Base-by-base conservation (phyloP, 1,140 invertebrate genomes). In the Halotydeus destructor region DNA sequence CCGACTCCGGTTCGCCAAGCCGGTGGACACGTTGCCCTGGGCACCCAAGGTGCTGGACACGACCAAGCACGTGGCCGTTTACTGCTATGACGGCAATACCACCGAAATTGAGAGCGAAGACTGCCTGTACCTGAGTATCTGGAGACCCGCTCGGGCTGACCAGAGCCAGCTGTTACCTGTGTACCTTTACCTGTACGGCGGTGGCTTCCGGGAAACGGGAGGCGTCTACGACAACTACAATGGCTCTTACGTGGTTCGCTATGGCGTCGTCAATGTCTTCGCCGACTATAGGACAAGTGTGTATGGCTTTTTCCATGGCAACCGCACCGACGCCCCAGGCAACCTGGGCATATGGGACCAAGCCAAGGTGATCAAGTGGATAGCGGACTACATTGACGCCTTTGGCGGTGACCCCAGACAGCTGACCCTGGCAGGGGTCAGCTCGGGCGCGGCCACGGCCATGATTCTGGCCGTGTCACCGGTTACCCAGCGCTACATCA, bases 301-400 rank as follows among this genome's bases (percentile, higher is more conserved):
- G 70, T 74, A 93, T 49, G 86, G 88, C n/a, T 96, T 89, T 60
- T 74, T 93, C 3, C 55, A 63, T 38, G 43, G 52, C 18, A 59
- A 55, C 14, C 47, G 41, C 6, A 48, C 50, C 33, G 43, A 50
- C 16, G 9, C 31, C 5, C 18, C 16, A 2, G 47, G 80, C 14
- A 93, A 94, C 67, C 86, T 88, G 57, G 88, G 84, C 0, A 67
- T 93, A 18, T 80, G 91, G 76, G 88, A 94, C 59, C 82, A 89
- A 60, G 82, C 88, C 51, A 83, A 83, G 1, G 82, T 82, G 0
- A 61, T 88, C 25, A 80, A 86, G 52, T 88, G 83, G 83, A 72
- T 93, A 32, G 78, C 88, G 55, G 80, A 89, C 57, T 91, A 93
- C 57, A 83, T 93, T 22, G 78, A 70, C 2, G 72, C 74, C 43